Evolutionary conservation across 2,797 vertebrate genomes (phyloP).

Genomic region (Hipposideros larvatus): DNA sequence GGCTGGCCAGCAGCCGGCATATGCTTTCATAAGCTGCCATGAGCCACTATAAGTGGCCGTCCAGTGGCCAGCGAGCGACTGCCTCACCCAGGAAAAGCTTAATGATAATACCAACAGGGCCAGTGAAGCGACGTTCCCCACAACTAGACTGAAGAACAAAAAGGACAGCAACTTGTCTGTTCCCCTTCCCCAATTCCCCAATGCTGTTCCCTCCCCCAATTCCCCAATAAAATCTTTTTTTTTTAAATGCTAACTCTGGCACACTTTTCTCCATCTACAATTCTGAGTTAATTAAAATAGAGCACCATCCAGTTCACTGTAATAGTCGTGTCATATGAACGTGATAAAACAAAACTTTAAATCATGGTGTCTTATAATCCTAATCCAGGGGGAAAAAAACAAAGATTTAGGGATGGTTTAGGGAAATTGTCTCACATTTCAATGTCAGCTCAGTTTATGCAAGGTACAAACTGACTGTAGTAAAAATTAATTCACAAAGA

Average conservation of each 20-base stretch:
- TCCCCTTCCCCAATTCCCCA: too few relatives aligned
- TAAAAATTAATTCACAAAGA: background rate
- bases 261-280: background rate
- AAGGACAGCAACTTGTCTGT: too few relatives aligned
- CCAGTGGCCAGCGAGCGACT: too few relatives aligned
- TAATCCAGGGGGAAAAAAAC: background rate
- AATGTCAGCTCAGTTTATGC: background rate
- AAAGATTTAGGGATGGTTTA: background rate
- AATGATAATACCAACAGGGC: too few relatives aligned
- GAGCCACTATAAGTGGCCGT: too few relatives aligned
- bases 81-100: too few relatives aligned
- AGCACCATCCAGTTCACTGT: background rate
- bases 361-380: background rate
- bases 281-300: background rate
- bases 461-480: background rate
- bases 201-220: too few relatives aligned
- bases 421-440: background rate
- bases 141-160: too few relatives aligned
- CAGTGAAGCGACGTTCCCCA: too few relatives aligned
- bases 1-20: too few relatives aligned
- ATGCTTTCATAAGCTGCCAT: too few relatives aligned
- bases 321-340: background rate
- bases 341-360: constrained; percentile 20
- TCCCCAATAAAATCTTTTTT: too few relatives aligned
- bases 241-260: background rate